A percentile compares a stretch with the other conserved stretches of the same genome.
Evolutionary conservation across 2,888 invertebrate genomes (phyloP).

Genomic region (Tetrapedia diversipes): DNA sequence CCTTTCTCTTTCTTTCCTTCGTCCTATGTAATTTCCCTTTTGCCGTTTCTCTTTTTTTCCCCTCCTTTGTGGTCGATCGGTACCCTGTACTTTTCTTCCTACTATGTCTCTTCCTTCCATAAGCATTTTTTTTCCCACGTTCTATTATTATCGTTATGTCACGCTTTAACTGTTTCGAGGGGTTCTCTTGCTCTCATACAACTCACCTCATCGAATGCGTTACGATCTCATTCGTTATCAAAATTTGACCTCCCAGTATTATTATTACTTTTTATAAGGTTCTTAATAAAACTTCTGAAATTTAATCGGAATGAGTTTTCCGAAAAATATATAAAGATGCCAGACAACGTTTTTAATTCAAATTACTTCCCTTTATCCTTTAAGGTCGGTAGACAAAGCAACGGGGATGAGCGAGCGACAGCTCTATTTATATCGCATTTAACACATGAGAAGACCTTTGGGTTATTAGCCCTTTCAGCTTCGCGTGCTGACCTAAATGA

Average conservation of each 20-base stretch:
- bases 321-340: too few species aligned
- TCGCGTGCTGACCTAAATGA: conserved; percentile 58
- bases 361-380: conserved; percentile 27
- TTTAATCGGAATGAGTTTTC: not conserved
- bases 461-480: conserved; percentile 58
- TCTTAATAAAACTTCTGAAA: too few species aligned
- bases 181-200: not conserved
- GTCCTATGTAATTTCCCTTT: conserved; percentile 24
- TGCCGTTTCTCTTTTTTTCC: conserved; percentile 14
- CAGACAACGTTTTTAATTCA: conserved; percentile 5
- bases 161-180: not conserved
- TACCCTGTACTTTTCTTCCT: conserved; percentile 9
- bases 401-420: conserved; percentile 37
- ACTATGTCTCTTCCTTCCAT: not conserved
- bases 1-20: conserved; percentile 37
- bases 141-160: not conserved
- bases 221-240: not conserved
- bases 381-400: conserved; percentile 45
- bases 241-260: too few species aligned
- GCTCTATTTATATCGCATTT: conserved; percentile 57
- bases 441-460: conserved; percentile 50
- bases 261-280: too few species aligned
- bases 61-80: not conserved
- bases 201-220: not conserved
- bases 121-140: not conserved